Conservation (phyloP, 2,888 invertebrate species). For the Empis livida region DNA sequence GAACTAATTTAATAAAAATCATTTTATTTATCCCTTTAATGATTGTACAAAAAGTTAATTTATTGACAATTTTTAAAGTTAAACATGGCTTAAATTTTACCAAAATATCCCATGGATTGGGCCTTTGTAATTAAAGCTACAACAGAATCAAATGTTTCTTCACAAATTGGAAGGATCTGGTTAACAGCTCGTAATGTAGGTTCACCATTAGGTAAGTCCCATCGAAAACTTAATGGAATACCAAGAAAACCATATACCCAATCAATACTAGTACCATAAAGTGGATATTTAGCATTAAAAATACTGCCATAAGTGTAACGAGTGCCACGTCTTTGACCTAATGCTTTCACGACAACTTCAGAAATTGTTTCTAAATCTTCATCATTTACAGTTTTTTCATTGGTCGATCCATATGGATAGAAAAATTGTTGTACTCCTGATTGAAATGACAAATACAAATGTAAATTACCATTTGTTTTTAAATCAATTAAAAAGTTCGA, state of each 20-base stretch:
- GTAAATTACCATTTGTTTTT: slow-evolving; percentile 34
- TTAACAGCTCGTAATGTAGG: slow-evolving; percentile 20
- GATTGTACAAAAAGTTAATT: too few relatives aligned
- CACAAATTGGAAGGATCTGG: slow-evolving; percentile 50
- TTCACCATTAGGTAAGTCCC: too few relatives aligned
- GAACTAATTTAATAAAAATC: too few relatives aligned
- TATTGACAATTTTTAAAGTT: too few relatives aligned
- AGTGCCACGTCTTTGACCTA: slow-evolving; percentile 45
- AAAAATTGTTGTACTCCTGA: slow-evolving; percentile 60
- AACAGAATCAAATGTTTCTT: too few relatives aligned
- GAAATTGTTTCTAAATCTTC: slow-evolving; percentile 37
- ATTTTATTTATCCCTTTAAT: too few relatives aligned
- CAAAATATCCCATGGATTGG: too few relatives aligned
- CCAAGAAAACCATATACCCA: slow-evolving; percentile 56
- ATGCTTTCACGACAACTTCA: slow-evolving; percentile 23
- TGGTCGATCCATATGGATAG: slow-evolving; percentile 56
- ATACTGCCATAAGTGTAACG: slow-evolving; percentile 48
- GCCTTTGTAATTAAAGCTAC: too few relatives aligned
- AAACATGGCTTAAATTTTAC: too few relatives aligned
- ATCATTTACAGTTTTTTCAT: slow-evolving; percentile 40
- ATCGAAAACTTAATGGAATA: too few relatives aligned
- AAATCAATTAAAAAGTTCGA: slow-evolving; percentile 43
- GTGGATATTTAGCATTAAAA: slow-evolving; percentile 40
- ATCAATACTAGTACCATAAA: slow-evolving; percentile 56
- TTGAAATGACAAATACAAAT: slow-evolving; percentile 59